Evolutionary conservation across 1,140 invertebrate genomes (phyloP).

Genomic region (Orussus abietinus): DNA sequence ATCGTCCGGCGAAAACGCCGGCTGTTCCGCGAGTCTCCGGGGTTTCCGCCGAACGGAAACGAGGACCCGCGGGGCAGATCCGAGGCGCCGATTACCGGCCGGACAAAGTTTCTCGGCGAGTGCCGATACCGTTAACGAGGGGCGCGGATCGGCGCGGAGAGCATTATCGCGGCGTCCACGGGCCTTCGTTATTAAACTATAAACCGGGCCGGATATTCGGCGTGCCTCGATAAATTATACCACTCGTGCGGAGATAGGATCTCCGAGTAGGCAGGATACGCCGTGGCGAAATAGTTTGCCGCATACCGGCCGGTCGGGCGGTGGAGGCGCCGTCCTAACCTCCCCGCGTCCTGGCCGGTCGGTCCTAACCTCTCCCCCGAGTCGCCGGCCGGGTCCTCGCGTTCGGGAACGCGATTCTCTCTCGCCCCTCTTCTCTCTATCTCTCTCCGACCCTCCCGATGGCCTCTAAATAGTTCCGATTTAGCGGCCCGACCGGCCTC

Average conservation of each 20-base stretch:
- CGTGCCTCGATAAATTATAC: constrained; percentile 43
- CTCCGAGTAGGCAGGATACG: constrained; percentile 30
- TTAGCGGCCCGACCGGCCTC: constrained; percentile 30
- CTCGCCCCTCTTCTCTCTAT: neutral
- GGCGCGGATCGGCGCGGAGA: no score
- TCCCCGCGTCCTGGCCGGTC: constrained; percentile 6
- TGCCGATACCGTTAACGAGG: no score
- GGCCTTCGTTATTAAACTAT: constrained; percentile 39
- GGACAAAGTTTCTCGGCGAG: constrained; percentile 5
- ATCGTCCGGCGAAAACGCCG: constrained; percentile 15
- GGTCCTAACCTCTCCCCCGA: constrained; percentile 19
- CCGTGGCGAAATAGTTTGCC: constrained; percentile 38
- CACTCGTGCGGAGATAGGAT: constrained; percentile 32
- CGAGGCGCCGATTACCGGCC: neutral
- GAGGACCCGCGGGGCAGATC: neutral
- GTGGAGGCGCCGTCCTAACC: constrained; percentile 3
- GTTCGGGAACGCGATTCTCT: constrained; percentile 4
- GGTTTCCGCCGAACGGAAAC: constrained; percentile 11
- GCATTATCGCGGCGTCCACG: constrained; percentile 7
- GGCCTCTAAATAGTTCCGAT: constrained; percentile 40
- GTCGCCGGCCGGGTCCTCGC: constrained; percentile 17
- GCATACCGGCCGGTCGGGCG: constrained; percentile 30
- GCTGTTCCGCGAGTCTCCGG: constrained; percentile 26
- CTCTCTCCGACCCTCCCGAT: constrained; percentile 17
- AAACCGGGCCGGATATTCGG: constrained; percentile 35